Percentiles rank a stretch among this genome's conserved stretches.
Evolutionary conservation across 2,113 vertebrate species (phyloP).

Genomic region (Campylomormyrus tamandua): DNA sequence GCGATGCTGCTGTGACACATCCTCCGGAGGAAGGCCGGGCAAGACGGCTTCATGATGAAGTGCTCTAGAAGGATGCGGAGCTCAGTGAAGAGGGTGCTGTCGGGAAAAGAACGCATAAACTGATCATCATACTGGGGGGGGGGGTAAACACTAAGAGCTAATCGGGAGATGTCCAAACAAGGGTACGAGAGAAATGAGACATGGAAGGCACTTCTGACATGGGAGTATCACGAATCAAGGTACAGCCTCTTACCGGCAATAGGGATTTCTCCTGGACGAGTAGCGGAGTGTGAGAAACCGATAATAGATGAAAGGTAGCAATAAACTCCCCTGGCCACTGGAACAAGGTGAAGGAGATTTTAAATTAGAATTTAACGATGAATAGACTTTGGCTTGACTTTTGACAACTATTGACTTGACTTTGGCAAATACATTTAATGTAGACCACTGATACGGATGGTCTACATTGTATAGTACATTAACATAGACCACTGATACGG

Average conservation of each 20-base stretch:
- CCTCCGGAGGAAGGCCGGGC: conserved; percentile 87
- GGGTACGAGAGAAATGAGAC: not conserved
- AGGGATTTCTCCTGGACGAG: conserved; percentile 90
- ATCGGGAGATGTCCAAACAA: not conserved
- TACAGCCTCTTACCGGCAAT: conserved; percentile 79
- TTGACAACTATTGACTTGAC: not conserved
- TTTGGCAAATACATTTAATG: not conserved
- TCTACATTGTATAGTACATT: no score
- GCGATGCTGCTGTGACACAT: conserved; percentile 92
- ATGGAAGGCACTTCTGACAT: not conserved
- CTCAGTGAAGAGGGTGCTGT: conserved; percentile 89
- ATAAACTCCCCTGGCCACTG: conserved; percentile 91
- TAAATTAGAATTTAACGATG: not conserved
- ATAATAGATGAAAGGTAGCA: conserved; percentile 97
- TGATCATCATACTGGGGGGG: not conserved
- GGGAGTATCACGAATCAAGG: not conserved
- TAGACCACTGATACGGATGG: not conserved
- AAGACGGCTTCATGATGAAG: conserved; percentile 89
- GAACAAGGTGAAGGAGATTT: conserved; percentile 12
- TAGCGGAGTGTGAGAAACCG: conserved; percentile 93
- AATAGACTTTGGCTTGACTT: not conserved
- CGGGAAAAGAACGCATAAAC: conserved; percentile 20
- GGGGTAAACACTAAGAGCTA: not conserved
- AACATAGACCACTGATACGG: no score
- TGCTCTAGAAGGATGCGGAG: conserved; percentile 89